phyloP scores from a whole-genome alignment of 2,888 invertebrate genomes.

The Bellardia pandia region DNA sequence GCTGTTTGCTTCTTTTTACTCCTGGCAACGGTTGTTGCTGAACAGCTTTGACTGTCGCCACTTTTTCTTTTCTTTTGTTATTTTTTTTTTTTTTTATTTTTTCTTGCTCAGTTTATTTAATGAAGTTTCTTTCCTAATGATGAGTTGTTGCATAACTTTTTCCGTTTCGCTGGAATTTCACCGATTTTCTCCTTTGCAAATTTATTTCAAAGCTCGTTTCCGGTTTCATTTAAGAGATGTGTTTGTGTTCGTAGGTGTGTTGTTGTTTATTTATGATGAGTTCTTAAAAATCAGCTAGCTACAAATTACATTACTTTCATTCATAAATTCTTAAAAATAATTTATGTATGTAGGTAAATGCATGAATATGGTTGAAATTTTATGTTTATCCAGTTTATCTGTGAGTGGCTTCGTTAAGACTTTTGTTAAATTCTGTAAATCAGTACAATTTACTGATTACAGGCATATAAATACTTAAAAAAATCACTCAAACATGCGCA shows the following conservation, averaged over 20 bases:
- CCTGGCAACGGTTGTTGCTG: background rate
- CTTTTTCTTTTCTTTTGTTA: conserved; percentile 10
- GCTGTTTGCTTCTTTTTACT: conserved; percentile 13
- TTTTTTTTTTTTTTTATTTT: background rate
- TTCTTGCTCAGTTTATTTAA: conserved; percentile 11
- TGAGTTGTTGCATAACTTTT: conserved; percentile 50
- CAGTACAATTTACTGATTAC: background rate
- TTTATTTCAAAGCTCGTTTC: conserved; percentile 44
- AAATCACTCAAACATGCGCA: background rate
- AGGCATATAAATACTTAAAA: background rate
- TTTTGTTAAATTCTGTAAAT: background rate
- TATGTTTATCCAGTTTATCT: background rate
- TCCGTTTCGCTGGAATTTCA: background rate
- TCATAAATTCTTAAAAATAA: conserved; percentile 20
- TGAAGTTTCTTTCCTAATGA: conserved; percentile 54
- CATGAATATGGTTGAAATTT: background rate
- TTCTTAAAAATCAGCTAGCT: conserved; percentile 33
- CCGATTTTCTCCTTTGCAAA: background rate
- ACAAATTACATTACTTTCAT: conserved; percentile 42
- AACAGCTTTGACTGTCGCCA: background rate
- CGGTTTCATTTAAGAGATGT: conserved; percentile 25
- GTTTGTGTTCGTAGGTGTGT: background rate
- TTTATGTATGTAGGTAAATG: background rate
- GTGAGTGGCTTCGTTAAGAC: conserved; percentile 15
- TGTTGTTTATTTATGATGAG: conserved; percentile 43